Conservation (phyloP, 2,797 vertebrate genomes). For the Semotilus atromaculatus region DNA sequence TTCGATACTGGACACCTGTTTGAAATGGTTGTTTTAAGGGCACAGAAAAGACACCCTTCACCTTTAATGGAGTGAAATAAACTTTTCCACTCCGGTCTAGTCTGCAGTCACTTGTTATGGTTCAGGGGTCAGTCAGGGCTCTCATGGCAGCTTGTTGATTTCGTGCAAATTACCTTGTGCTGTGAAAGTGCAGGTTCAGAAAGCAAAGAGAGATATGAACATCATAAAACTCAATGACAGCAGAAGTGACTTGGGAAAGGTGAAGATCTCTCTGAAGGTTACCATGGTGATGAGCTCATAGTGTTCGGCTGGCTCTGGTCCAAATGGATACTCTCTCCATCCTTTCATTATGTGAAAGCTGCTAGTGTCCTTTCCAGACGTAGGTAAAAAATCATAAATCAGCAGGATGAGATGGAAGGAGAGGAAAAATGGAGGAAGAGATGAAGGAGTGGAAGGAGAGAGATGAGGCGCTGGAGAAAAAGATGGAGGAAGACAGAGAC, state of each 20-base stretch:
- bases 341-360: constrained; percentile 57
- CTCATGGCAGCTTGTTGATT: constrained; percentile 22
- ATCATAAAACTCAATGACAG: constrained; percentile 55
- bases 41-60: not conserved
- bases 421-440: constrained; percentile 35
- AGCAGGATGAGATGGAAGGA: constrained; percentile 34
- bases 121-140: constrained; percentile 9
- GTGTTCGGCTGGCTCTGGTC: constrained; percentile 55
- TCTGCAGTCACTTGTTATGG: not conserved
- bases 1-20: not conserved
- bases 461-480: not conserved
- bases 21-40: not conserved
- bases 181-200: constrained; percentile 22
- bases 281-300: constrained; percentile 63
- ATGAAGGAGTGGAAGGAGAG: not conserved
- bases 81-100: not conserved
- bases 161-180: constrained; percentile 1
- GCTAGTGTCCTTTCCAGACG: constrained; percentile 55
- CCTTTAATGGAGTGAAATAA: not conserved
- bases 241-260: constrained; percentile 57
- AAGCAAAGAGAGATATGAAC: constrained; percentile 21
- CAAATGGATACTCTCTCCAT: constrained; percentile 63
- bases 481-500: not conserved
- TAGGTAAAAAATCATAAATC: constrained; percentile 60
- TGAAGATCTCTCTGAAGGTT: constrained; percentile 70